phyloP scores from a whole-genome alignment of 2,113 vertebrate species.

The Phyllopteryx taeniolatus region DNA sequence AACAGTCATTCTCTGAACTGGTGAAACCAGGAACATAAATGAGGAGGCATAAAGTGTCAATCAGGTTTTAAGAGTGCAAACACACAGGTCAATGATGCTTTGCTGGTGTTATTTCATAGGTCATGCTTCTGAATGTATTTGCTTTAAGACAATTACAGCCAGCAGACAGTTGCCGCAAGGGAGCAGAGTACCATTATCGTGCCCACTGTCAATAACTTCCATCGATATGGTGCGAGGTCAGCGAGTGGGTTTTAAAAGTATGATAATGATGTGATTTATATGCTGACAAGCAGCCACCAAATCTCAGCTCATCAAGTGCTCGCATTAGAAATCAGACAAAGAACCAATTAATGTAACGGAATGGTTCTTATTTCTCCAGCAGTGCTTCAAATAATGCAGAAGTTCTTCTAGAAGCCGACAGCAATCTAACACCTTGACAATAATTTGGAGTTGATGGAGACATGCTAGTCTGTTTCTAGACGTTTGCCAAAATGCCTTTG shows the following conservation, averaged over 20 bases:
- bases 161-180: slow-evolving; percentile 3
- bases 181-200: background rate
- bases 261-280: slow-evolving; percentile 2
- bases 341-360: background rate
- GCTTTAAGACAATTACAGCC: slow-evolving; percentile 18
- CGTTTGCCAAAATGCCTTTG: too few relatives aligned
- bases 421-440: too few relatives aligned
- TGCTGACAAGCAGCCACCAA: background rate
- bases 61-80: slow-evolving; percentile 26
- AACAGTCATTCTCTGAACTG: slow-evolving; percentile 36
- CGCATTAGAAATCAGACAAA: background rate
- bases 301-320: background rate
- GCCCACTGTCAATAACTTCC: background rate
- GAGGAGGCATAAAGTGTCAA: slow-evolving; percentile 17
- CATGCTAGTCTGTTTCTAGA: too few relatives aligned
- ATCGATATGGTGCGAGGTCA: background rate
- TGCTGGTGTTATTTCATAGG: slow-evolving; percentile 8
- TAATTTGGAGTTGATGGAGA: too few relatives aligned
- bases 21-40: slow-evolving; percentile 19
- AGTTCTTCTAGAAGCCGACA: too few relatives aligned
- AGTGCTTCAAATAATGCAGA: background rate
- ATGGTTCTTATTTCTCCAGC: background rate
- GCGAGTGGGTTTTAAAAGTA: background rate
- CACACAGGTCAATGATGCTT: slow-evolving; percentile 25
- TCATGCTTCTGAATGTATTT: slow-evolving; percentile 6